Conservation (phyloP, 2,888 invertebrate species). For the Dasypogon diadema region DNA sequence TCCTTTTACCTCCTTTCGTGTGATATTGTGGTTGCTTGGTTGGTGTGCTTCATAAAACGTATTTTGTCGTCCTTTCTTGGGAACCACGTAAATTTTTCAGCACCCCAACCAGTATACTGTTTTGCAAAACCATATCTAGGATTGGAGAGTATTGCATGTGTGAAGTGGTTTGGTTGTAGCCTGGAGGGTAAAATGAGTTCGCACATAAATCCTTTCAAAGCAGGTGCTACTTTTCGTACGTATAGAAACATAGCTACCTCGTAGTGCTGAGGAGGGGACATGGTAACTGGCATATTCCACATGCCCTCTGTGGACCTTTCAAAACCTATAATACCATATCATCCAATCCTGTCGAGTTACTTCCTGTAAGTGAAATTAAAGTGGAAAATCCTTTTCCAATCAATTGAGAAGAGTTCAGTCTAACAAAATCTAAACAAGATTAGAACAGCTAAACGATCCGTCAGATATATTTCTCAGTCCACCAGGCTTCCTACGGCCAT, state of each 20-base stretch:
- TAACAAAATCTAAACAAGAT: neutral
- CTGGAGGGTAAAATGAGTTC: conserved; percentile 13
- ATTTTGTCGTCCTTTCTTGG: conserved; percentile 42
- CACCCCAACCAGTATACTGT: conserved; percentile 9
- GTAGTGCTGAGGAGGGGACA: conserved; percentile 25
- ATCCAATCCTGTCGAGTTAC: neutral
- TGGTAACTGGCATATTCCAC: conserved; percentile 42
- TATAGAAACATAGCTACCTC: neutral
- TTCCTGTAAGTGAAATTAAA: neutral
- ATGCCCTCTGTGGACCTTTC: neutral
- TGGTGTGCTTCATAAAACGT: neutral
- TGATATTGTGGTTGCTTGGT: conserved; percentile 27
- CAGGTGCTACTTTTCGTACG: conserved; percentile 19
- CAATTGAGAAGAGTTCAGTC: neutral
- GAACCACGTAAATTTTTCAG: conserved; percentile 44
- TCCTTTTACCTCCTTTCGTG: conserved; percentile 36
- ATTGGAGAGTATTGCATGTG: conserved; percentile 10
- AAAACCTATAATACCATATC: neutral
- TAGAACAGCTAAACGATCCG: neutral
- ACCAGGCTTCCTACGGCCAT: conserved; percentile 3
- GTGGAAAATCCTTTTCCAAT: conserved; percentile 10
- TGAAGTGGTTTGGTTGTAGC: conserved; percentile 6
- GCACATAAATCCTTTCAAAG: conserved; percentile 29
- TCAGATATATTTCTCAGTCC: neutral
- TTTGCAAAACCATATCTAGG: conserved; percentile 21